Conservation (phyloP, 2,888 invertebrate genomes). For the Dione vanillae region DNA sequence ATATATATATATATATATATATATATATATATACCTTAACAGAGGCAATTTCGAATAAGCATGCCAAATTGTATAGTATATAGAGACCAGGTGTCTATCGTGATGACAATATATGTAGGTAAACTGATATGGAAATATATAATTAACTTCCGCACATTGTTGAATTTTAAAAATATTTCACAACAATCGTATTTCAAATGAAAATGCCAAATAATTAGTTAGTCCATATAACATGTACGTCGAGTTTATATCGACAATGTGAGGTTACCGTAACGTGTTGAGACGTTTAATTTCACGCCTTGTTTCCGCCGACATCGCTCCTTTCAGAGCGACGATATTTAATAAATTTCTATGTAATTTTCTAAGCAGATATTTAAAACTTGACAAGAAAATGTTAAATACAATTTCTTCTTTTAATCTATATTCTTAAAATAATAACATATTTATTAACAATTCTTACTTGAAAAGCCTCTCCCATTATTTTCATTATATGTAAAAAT, state of each 20-base stretch:
- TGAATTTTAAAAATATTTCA: neutral
- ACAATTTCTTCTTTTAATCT: neutral
- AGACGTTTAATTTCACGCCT: conserved; percentile 37
- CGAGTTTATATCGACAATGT: conserved; percentile 7
- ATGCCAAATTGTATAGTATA: conserved; percentile 47
- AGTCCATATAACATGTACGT: neutral
- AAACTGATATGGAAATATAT: conserved; percentile 17
- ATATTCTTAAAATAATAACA: neutral
- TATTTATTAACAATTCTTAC: neutral
- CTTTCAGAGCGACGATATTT: conserved; percentile 42
- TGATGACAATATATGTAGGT: conserved; percentile 48
- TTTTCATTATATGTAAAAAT: conserved; percentile 20
- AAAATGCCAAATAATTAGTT: neutral
- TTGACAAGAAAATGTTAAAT: neutral
- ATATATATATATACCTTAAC: neutral
- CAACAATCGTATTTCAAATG: neutral
- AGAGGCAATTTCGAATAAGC: conserved; percentile 50
- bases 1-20: neutral
- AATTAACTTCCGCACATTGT: conserved; percentile 9
- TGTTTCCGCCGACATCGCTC: conserved; percentile 30
- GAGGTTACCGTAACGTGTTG: conserved; percentile 42
- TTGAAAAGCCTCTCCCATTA: neutral
- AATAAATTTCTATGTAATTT: conserved; percentile 15
- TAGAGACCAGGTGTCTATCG: conserved; percentile 51
- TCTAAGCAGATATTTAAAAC: neutral